Conservation (phyloP, 2,113 vertebrate genomes). For the Petroica traversi region DNA sequence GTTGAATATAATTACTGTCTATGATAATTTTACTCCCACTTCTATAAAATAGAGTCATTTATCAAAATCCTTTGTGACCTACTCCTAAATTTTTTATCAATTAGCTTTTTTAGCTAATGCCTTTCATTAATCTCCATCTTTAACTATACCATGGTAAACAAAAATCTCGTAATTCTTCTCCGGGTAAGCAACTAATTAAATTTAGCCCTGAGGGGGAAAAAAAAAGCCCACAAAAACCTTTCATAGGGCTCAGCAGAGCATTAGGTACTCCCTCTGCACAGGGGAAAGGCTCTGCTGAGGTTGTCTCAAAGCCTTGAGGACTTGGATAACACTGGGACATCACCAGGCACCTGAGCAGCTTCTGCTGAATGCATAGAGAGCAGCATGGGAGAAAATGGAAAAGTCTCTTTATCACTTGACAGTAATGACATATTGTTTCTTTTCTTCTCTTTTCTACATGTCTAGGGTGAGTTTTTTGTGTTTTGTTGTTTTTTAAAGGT, state of each 20-base stretch:
- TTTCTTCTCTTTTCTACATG: not conserved
- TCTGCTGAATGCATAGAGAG: not conserved
- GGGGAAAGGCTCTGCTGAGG: not conserved
- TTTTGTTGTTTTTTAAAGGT: not conserved
- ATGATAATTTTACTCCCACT: not conserved
- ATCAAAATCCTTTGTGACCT: slow-evolving; percentile 10
- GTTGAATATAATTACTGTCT: not conserved
- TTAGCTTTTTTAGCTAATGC: not conserved
- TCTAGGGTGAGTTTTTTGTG: not conserved
- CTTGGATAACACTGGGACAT: not conserved
- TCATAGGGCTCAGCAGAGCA: not conserved
- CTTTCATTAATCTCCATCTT: slow-evolving; percentile 15
- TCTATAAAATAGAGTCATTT: not conserved
- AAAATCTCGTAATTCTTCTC: not conserved
- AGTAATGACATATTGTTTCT: not conserved
- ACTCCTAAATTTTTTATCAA: not conserved
- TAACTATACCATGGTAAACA: not conserved
- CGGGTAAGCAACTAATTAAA: not conserved
- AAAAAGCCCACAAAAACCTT: not conserved
- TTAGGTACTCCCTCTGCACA: not conserved
- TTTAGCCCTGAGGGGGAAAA: not conserved
- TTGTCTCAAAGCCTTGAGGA: not conserved
- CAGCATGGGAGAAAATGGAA: not conserved
- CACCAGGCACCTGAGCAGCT: not conserved
- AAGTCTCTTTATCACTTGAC: not conserved